Evolutionary conservation across 2,888 invertebrate species (phyloP), one percentile per base, ranked within the genome.

Genomic region (Leucoma salicis): DNA sequence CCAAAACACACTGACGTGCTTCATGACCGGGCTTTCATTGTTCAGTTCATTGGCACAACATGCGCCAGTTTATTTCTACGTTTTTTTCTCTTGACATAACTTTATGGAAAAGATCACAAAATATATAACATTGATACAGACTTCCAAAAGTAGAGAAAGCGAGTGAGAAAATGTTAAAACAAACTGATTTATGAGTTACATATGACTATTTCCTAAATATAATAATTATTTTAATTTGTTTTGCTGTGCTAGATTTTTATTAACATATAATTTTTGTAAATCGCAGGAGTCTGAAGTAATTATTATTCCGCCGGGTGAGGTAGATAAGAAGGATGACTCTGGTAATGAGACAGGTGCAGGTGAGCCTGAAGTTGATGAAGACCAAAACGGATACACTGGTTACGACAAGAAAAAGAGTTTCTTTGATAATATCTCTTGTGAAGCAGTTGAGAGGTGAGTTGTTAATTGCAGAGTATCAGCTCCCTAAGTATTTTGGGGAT

Each of bases 381-480:
- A 95, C 50, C 87, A 91, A 92, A 60, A 60, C 92, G 61, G 59
- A 87, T 91, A 92, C 57, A 92, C 92, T 48, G 96, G 92, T 73
- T 99, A 99, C 76, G 97, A 99, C 86, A 99, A 98, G 90, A 92
- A 93, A 63, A 98, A 97, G 89, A 99, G 99, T 54, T 99, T 99
- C 93, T 99, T 99, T 82, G 99, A 99, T 86, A 97, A 96, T 82
- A 99, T 99, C 74, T 99, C 98, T 62, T 99, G 99, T 80, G 99
- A 99, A 80, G 97, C 99, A 49, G 95, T 97, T 27, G 98, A 98
- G 82, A 94, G 97, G 84, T 94, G 85, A 65, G 66, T 27, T 11
- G 8, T 27, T 3, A 2, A 5, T 16, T 16, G 6, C 16, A 16
- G 16, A 16, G 16, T 16, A 4, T 16, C 16, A n/a, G n/a, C n/a